These are phyloP conservation scores for Achatina immaculata DNA, from an alignment of 1,140 invertebrate genomes.

Conservation along the genomic window DNA sequence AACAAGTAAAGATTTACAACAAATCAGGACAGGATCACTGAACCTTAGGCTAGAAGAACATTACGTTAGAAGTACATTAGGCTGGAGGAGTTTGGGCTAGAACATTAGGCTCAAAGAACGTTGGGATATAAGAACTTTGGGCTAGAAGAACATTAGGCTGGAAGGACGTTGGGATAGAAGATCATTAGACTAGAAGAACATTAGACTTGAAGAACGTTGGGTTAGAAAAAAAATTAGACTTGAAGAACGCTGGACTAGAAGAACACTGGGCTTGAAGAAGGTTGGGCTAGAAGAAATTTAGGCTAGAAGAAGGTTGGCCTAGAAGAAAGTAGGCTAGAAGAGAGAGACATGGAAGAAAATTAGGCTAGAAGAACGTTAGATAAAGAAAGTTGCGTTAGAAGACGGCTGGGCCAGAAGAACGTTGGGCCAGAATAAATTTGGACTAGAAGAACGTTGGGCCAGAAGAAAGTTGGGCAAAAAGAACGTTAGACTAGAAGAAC, in stretches of 20 bases:
- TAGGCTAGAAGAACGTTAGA: not conserved
- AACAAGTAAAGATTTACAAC: too few species aligned
- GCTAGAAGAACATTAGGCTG: too few species aligned
- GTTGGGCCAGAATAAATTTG: not conserved
- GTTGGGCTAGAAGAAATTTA: too few species aligned
- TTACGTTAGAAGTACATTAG: not conserved
- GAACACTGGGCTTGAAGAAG: too few species aligned
- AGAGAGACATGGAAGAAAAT: not conserved
- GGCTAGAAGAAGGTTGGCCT: not conserved
- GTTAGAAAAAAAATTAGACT: not conserved
- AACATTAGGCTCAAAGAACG: not conserved
- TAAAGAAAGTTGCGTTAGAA: not conserved
- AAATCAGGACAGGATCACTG: not conserved
- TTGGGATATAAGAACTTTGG: not conserved
- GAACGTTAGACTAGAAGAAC: too few species aligned
- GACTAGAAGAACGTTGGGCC: too few species aligned
- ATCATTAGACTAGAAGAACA: too few species aligned
- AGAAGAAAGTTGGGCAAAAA: too few species aligned
- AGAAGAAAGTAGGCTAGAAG: not conserved
- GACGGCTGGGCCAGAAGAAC: not conserved
- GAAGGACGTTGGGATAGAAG: not conserved
- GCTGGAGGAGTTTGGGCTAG: not conserved
- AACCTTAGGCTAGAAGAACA: not conserved
- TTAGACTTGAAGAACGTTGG: too few species aligned
- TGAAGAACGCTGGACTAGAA: too few species aligned